phyloP scores from a whole-genome alignment of 1,140 invertebrate species.

The Delia radicum region DNA sequence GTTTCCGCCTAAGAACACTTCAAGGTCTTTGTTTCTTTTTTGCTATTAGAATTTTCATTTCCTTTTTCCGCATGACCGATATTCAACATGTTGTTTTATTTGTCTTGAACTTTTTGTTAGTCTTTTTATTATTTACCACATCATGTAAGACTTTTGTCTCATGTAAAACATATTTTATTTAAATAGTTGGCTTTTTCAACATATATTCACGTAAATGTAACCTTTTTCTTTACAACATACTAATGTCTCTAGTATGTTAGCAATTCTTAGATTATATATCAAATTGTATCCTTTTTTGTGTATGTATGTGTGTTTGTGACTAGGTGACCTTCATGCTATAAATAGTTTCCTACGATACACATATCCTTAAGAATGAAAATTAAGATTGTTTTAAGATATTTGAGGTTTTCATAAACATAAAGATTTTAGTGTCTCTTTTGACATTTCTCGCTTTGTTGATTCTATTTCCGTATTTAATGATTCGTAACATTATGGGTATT shows the following conservation, averaged over 20 bases:
- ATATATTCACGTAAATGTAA: too few species aligned
- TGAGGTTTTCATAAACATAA: not conserved
- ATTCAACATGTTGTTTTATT: slow-evolving; percentile 29
- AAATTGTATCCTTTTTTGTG: not conserved
- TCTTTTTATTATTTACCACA: not conserved
- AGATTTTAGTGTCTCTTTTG: slow-evolving; percentile 15
- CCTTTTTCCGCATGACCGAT: slow-evolving; percentile 42
- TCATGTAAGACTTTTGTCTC: not conserved
- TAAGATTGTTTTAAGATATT: not conserved
- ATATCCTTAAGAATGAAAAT: not conserved
- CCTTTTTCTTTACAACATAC: not conserved
- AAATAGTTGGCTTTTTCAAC: too few species aligned
- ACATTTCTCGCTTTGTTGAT: slow-evolving; percentile 51
- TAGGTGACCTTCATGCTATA: not conserved
- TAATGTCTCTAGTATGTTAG: not conserved
- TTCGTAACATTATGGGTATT: slow-evolving; percentile 37
- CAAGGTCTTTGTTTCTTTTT: not conserved
- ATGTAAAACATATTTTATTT: slow-evolving; percentile 2
- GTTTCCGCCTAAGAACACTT: not conserved
- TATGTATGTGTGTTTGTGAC: not conserved
- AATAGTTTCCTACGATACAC: not conserved
- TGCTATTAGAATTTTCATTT: not conserved
- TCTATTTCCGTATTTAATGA: slow-evolving; percentile 55
- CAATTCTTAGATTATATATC: not conserved
- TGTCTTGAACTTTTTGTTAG: not conserved